phyloP scores from a whole-genome alignment of 2,113 vertebrate genomes.

The Coptodon bakossiorum region DNA sequence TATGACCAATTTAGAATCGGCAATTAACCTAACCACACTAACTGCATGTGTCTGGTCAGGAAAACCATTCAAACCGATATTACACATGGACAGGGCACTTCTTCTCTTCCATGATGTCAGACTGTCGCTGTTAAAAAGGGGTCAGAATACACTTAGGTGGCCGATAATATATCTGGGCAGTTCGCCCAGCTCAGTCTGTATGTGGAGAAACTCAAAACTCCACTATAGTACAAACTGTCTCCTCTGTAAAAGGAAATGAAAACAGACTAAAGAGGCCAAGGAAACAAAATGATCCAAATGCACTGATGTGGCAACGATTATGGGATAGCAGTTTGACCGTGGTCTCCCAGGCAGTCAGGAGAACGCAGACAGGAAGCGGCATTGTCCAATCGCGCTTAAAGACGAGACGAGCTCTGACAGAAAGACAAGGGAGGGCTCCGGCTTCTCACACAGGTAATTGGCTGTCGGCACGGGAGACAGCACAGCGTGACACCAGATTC shows the following conservation, averaged over 20 bases:
- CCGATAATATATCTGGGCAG: not conserved
- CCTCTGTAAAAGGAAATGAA: not conserved
- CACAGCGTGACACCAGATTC: slow-evolving; percentile 35
- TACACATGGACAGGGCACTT: not conserved
- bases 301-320: slow-evolving; percentile 16
- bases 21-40: not conserved
- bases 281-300: not conserved
- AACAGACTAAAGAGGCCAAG: not conserved
- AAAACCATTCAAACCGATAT: not conserved
- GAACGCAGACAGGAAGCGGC: slow-evolving; percentile 25
- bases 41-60: not conserved
- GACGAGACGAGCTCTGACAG: slow-evolving; percentile 19
- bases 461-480: slow-evolving; percentile 40
- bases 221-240: not conserved
- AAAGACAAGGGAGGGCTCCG: slow-evolving; percentile 9
- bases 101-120: not conserved
- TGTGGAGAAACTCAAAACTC: not conserved
- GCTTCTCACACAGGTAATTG: slow-evolving; percentile 63
- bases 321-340: not conserved
- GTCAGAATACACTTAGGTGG: not conserved
- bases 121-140: not conserved
- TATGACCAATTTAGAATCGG: not conserved
- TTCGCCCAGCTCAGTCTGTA: not conserved
- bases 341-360: not conserved
- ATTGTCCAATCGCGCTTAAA: slow-evolving; percentile 34